Percentiles rank a stretch among this genome's conserved stretches.
Conservation (phyloP, 2,113 vertebrate genomes). For the Ptyas mucosa region DNA sequence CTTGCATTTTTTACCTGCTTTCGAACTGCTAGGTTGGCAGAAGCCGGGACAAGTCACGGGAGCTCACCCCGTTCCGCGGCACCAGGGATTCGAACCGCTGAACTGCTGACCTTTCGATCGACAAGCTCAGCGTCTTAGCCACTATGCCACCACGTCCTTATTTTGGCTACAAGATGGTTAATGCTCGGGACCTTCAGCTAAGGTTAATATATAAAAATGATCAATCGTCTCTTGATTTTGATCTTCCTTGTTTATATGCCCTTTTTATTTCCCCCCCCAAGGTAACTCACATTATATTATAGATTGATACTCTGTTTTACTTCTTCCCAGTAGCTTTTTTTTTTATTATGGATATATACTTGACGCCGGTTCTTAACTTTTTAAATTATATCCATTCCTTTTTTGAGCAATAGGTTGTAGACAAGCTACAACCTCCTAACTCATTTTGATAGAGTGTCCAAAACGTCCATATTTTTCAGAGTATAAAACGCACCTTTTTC, state of each 20-base stretch:
- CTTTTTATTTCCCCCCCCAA: neutral
- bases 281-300: neutral
- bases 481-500: too few relatives aligned
- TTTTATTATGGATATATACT: neutral
- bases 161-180: neutral
- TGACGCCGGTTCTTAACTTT: neutral
- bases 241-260: neutral
- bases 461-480: too few relatives aligned
- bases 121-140: too few relatives aligned
- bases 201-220: neutral
- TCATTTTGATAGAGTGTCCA: neutral
- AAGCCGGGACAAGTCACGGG: too few relatives aligned
- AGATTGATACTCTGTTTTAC: neutral
- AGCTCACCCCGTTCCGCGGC: too few relatives aligned
- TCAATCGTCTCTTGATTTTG: neutral
- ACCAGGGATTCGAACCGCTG: too few relatives aligned
- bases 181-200: neutral
- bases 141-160: too few relatives aligned
- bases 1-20: too few relatives aligned
- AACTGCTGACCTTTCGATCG: too few relatives aligned
- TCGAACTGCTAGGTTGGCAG: too few relatives aligned
- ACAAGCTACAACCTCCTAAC: neutral
- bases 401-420: neutral
- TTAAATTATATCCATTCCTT: neutral
- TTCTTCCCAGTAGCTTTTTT: neutral